Evolutionary conservation across 2,797 vertebrate species (phyloP).

Genomic region (Lindbergichthys nudifrons): DNA sequence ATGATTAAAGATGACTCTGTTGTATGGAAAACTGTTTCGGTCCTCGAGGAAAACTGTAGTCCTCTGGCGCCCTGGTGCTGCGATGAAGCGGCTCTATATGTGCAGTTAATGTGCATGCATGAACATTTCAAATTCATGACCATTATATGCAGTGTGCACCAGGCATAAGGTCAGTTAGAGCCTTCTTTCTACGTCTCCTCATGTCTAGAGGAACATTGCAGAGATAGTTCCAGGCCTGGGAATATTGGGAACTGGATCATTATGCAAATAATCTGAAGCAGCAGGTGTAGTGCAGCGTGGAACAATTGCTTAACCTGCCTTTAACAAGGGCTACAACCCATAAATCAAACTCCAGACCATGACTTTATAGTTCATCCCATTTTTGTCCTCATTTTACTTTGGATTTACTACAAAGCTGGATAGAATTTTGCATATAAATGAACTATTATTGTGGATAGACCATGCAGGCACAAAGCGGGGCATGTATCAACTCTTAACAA

Average conservation of each 20-base stretch:
- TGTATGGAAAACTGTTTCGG: constrained; percentile 39
- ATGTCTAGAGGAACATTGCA: constrained; percentile 11
- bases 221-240: constrained; percentile 12
- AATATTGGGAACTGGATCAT: constrained; percentile 38
- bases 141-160: constrained; percentile 40
- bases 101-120: constrained; percentile 55
- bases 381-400: constrained; percentile 35
- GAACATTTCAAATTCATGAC: constrained; percentile 62
- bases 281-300: constrained; percentile 50
- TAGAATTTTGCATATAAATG: constrained; percentile 17
- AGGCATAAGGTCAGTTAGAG: constrained; percentile 29
- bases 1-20: constrained; percentile 57
- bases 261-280: constrained; percentile 39
- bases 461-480: constrained; percentile 11
- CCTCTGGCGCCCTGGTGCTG: constrained; percentile 41
- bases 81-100: constrained; percentile 55
- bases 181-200: constrained; percentile 6
- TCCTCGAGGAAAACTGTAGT: constrained; percentile 58
- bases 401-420: constrained; percentile 33
- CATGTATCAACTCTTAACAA: constrained; percentile 16
- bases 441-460: constrained; percentile 13
- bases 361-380: constrained; percentile 35
- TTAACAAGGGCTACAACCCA: constrained; percentile 51
- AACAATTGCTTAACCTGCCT: constrained; percentile 57
- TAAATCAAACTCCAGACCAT: constrained; percentile 47